These are phyloP conservation scores for Strix uralensis DNA, from an alignment of 2,113 vertebrate genomes.

Conservation along the genomic window DNA sequence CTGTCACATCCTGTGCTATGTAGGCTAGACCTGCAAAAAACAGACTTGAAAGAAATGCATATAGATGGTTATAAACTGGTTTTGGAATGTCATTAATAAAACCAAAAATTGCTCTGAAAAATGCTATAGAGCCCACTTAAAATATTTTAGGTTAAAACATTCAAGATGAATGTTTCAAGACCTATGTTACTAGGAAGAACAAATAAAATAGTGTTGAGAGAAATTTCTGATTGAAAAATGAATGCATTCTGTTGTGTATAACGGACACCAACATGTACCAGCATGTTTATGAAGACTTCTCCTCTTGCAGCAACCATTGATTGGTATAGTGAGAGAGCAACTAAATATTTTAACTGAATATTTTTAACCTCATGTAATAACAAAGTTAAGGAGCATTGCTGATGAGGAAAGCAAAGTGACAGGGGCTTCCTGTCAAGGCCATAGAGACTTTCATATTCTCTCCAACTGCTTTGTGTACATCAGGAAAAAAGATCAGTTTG, in stretches of 20 bases:
- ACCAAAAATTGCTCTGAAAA: not conserved
- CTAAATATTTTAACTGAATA: not conserved
- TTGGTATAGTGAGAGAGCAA: not conserved
- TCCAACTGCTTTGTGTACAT: not conserved
- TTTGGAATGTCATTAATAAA: conserved; percentile 38
- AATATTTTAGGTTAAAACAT: not conserved
- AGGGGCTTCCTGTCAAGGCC: not conserved
- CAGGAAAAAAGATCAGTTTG: not conserved
- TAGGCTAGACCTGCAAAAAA: conserved; percentile 46
- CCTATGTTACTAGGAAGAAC: not conserved
- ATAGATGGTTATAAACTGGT: conserved; percentile 16
- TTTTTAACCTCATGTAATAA: not conserved
- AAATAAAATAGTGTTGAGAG: not conserved
- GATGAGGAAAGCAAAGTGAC: not conserved
- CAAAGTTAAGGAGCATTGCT: not conserved
- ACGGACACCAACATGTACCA: not conserved
- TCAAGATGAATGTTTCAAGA: not conserved
- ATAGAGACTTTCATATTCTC: not conserved
- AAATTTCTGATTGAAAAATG: not conserved
- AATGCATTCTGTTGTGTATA: not conserved
- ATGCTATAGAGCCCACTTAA: not conserved
- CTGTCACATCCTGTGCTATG: conserved; percentile 34
- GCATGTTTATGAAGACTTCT: not conserved
- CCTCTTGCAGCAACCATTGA: not conserved
- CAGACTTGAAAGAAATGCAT: conserved; percentile 36